Conservation (phyloP, 2,888 invertebrate species). For the Hipparchia semele region DNA sequence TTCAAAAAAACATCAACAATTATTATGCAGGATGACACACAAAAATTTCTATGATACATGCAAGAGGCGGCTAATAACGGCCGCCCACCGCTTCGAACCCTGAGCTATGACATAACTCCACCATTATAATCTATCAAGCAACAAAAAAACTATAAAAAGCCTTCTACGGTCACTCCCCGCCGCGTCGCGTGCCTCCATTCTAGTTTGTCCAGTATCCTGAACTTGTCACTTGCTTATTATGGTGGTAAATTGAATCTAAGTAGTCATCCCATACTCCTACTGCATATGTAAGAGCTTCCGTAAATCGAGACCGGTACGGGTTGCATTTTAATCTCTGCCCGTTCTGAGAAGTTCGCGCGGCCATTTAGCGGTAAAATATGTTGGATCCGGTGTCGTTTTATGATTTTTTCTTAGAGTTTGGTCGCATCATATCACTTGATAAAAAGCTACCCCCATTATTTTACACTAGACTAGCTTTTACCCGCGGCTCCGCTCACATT, state of each 20-base stretch:
- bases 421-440: neutral
- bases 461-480: too few relatives aligned
- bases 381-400: constrained; percentile 28
- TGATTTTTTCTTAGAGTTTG: constrained; percentile 17
- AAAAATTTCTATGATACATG: constrained; percentile 70
- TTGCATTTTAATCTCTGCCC: constrained; percentile 52
- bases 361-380: constrained; percentile 53
- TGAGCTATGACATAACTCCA: constrained; percentile 67
- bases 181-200: constrained; percentile 74
- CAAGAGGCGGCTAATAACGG: constrained; percentile 63
- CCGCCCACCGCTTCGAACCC: constrained; percentile 53
- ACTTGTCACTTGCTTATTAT: constrained; percentile 59
- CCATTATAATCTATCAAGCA: constrained; percentile 75
- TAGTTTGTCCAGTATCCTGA: constrained; percentile 64
- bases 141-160: constrained; percentile 40
- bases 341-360: constrained; percentile 44
- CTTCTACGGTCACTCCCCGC: constrained; percentile 61
- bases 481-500: too few relatives aligned
- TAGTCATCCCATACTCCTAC: constrained; percentile 52
- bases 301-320: constrained; percentile 52
- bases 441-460: too few relatives aligned
- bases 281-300: constrained; percentile 65
- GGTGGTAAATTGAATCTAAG: constrained; percentile 67
- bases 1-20: constrained; percentile 59
- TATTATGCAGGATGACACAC: constrained; percentile 73